A percentile compares a stretch with the other conserved stretches of the same genome.
phyloP scores from a whole-genome alignment of 2,113 vertebrate genomes.

The Galemys pyrenaicus region DNA sequence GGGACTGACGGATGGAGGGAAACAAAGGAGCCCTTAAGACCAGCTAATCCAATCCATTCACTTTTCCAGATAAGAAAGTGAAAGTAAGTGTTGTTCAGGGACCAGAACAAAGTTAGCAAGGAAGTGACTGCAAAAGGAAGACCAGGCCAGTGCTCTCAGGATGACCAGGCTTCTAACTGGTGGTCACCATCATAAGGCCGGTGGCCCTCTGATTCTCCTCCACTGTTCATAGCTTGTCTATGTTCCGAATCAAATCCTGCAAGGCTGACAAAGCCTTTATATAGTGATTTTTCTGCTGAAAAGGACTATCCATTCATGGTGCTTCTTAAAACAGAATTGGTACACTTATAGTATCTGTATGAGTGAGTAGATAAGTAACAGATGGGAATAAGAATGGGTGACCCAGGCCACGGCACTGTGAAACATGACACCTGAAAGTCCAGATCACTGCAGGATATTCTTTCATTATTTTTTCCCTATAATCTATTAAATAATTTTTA shows the following conservation, averaged over 20 bases:
- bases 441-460: rapidly evolving
- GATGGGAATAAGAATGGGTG: rapidly evolving
- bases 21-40: rapidly evolving
- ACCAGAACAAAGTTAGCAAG: background rate
- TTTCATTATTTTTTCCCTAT: too few relatives aligned
- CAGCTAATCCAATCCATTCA: rapidly evolving
- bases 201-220: background rate
- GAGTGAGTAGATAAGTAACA: background rate
- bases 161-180: rapidly evolving
- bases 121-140: rapidly evolving
- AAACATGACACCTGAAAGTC: rapidly evolving
- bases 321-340: background rate
- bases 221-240: rapidly evolving
- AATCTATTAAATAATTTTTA: background rate
- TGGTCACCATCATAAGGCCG: rapidly evolving
- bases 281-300: background rate
- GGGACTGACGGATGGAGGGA: rapidly evolving
- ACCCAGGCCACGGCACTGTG: rapidly evolving
- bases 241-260: too few relatives aligned
- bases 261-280: background rate
- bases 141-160: rapidly evolving
- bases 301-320: background rate
- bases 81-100: rapidly evolving
- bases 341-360: rapidly evolving
- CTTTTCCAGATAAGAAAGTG: background rate